phyloP scores from a whole-genome alignment of 2,113 vertebrate species.

The Nycticorax nycticorax region DNA sequence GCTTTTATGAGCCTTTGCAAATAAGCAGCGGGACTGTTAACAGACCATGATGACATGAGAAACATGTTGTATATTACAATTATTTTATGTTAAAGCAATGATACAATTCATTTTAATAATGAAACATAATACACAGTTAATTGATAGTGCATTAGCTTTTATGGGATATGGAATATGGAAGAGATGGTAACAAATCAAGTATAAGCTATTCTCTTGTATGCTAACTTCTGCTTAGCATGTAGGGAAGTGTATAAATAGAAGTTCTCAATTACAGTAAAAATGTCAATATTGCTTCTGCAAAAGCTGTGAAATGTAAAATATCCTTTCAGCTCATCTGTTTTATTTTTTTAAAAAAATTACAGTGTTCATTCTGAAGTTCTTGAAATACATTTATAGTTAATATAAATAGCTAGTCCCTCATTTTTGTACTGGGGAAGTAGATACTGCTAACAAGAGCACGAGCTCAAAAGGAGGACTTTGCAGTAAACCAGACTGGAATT shows the following conservation, averaged over 20 bases:
- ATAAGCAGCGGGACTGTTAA: not conserved
- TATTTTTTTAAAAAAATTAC: not conserved
- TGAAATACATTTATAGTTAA: not conserved
- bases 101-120: constrained; percentile 35
- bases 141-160: constrained; percentile 5
- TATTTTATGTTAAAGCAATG: not conserved
- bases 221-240: not conserved
- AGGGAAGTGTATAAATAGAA: not conserved
- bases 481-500: not conserved
- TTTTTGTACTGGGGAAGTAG: not conserved
- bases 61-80: not conserved
- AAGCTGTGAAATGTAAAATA: not conserved
- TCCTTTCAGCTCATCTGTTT: not conserved
- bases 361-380: not conserved
- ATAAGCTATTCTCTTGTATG: not conserved
- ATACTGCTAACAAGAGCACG: not conserved
- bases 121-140: constrained; percentile 3
- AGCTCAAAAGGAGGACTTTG: not conserved
- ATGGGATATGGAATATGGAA: not conserved
- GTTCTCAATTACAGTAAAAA: not conserved
- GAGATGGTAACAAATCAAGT: not conserved
- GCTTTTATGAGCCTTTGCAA: constrained; percentile 44
- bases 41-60: not conserved
- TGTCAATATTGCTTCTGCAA: not conserved
- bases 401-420: not conserved